These are phyloP conservation scores for Rhinogobio ventralis DNA, from an alignment of 2,797 vertebrate species.

Conservation along the genomic window DNA sequence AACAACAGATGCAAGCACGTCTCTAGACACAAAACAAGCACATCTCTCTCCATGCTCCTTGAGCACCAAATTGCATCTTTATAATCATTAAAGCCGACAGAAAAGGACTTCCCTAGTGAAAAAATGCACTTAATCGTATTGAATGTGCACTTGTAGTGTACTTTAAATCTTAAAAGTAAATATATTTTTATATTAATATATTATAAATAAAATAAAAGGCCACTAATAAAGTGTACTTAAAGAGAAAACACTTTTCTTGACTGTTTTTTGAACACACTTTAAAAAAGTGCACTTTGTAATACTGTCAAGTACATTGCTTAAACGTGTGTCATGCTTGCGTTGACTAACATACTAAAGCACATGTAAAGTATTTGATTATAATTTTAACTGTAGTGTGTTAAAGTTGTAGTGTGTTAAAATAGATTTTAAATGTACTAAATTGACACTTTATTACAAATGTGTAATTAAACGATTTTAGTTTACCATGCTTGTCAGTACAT, in stretches of 20 bases:
- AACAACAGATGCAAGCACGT: slow-evolving; percentile 28
- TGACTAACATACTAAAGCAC: background rate
- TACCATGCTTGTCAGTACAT: too few relatives aligned
- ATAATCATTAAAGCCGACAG: slow-evolving; percentile 6
- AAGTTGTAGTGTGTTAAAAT: too few relatives aligned
- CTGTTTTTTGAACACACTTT: background rate
- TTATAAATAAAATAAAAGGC: background rate
- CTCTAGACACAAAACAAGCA: slow-evolving; percentile 33
- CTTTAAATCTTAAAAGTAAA: background rate
- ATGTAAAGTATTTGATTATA: background rate
- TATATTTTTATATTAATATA: background rate
- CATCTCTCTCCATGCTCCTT: background rate
- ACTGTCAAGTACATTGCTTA: background rate
- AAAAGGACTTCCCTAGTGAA: background rate
- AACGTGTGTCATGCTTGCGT: background rate
- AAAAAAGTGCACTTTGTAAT: background rate
- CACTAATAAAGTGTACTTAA: background rate
- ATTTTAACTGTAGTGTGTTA: too few relatives aligned
- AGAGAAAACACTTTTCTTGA: background rate
- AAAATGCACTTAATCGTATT: background rate
- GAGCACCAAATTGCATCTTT: slow-evolving; percentile 13
- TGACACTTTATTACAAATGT: background rate
- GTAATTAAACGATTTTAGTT: too few relatives aligned
- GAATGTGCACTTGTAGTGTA: background rate
- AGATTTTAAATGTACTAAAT: background rate